phyloP scores from a whole-genome alignment of 2,113 vertebrate species.

The Myotis yumanensis region DNA sequence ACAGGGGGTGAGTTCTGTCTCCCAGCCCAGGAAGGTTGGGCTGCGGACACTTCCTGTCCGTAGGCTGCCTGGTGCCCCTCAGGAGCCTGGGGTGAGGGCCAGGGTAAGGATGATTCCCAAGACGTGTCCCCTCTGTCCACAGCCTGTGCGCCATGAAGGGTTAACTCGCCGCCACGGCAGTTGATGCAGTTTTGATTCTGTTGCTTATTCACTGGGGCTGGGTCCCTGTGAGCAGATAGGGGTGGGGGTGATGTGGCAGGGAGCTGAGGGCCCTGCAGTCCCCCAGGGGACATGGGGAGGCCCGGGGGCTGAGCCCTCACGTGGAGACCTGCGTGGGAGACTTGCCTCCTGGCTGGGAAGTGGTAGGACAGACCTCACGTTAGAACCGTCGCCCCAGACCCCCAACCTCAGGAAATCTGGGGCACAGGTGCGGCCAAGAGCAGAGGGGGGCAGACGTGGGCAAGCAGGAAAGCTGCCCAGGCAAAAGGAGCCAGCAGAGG shows the following conservation, averaged over 20 bases:
- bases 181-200: neutral
- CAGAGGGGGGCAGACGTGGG: neutral
- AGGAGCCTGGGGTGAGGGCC: neutral
- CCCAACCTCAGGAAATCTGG: fast-evolving
- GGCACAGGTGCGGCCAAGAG: neutral
- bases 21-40: neutral
- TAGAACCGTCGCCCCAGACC: neutral
- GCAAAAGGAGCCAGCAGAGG: neutral
- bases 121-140: neutral
- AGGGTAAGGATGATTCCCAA: neutral
- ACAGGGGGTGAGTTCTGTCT: neutral
- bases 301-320: too few species aligned
- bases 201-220: neutral
- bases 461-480: neutral
- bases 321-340: neutral
- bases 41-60: neutral
- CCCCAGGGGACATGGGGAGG: neutral
- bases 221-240: neutral
- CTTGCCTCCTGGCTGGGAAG: neutral
- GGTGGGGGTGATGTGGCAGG: fast-evolving
- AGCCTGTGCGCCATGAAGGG: fast-evolving
- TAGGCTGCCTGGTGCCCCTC: neutral
- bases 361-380: neutral
- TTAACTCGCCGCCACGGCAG: neutral
- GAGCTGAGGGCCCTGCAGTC: neutral